Conservation (phyloP, 2,888 invertebrate species). For the Napeogenes sylphis region DNA sequence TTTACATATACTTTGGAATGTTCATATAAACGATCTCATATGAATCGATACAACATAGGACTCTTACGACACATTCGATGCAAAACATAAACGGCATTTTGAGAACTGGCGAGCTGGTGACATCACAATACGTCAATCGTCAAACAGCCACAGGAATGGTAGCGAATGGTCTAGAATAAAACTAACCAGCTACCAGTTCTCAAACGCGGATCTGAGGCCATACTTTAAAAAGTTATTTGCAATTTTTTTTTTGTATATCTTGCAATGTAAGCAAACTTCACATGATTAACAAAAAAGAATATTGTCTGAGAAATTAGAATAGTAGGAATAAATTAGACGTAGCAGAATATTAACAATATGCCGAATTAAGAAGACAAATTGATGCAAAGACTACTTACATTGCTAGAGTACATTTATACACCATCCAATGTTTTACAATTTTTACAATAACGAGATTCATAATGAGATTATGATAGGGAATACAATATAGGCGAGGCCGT, state of each 20-base stretch:
- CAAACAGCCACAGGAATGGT: conserved; percentile 39
- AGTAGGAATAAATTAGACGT: conserved; percentile 14
- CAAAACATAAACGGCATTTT: conserved; percentile 14
- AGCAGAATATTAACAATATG: conserved; percentile 12
- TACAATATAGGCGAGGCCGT: conserved; percentile 64
- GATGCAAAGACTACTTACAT: conserved; percentile 35
- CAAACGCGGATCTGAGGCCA: conserved; percentile 40
- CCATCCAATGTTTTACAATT: conserved; percentile 72
- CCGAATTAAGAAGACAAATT: conserved; percentile 10
- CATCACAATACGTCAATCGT: conserved; percentile 36
- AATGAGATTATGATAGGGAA: conserved; percentile 71
- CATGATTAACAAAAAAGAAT: conserved; percentile 22
- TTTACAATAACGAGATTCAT: conserved; percentile 72
- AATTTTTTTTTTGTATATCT: conserved; percentile 64
- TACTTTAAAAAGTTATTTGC: conserved; percentile 60
- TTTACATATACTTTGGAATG: conserved; percentile 78
- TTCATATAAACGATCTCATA: conserved; percentile 74
- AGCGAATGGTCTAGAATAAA: conserved; percentile 55
- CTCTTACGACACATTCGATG: conserved; percentile 35
- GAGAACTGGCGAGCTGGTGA: conserved; percentile 32
- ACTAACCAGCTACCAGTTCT: conserved; percentile 40
- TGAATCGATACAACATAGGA: conserved; percentile 57
- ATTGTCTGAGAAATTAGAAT: conserved; percentile 7
- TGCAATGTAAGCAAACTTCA: conserved; percentile 44
- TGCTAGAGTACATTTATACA: conserved; percentile 54